Base-by-base conservation (phyloP, 2,113 vertebrate species). In the Spea multiplicata region DNA sequence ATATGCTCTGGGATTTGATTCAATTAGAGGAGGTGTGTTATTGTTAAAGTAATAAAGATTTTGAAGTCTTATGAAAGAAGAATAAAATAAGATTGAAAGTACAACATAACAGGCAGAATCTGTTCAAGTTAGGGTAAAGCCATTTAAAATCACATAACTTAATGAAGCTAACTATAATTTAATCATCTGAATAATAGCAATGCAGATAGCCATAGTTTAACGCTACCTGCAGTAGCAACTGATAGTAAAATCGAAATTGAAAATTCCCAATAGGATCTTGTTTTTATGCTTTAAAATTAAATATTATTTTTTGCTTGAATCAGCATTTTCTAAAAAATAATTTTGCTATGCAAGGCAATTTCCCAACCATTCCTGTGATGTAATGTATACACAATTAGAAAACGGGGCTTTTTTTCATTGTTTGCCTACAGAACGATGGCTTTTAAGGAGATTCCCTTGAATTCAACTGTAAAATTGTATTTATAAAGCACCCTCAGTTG, bases 91-190 rank as follows among this genome's bases (percentile, higher is more conserved):
- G 66, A 79, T 53, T 66, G 62, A 57, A 57, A 53, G 50, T 67
- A 47, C 44, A 72, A 73, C 71, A 48, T 62, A 73, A 44, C 62
- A 79, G 76, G 71, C 68, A 79, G n/a, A 73, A 72, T 72, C 70
- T 66, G 70, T 79, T 73, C 61, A 66, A 72, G 44, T 53, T 72
- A 73, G 76, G 49, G 71, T 66, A 72, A 79, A 69, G 75, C 46
- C 47, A 76, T 70, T 79, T 73, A 44, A 72, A 66, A 73, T 72
- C 66, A 70, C 44, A 79, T 72, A 79, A 73, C 61, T 79, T 72
- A 79, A 79, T 79, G 70, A 73, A 79, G 69, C 76, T 79, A 79
- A 78, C 61, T 66, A 79, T 79, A 66, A 72, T 72, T 53, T 79
- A 66, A 79, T 66, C 59, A 79, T 72, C 61, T 79, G 61, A 72